These are phyloP conservation scores for Stichopus horrens DNA, from an alignment of 53 echinoderm and acorn worm species.

Conservation along the genomic window DNA sequence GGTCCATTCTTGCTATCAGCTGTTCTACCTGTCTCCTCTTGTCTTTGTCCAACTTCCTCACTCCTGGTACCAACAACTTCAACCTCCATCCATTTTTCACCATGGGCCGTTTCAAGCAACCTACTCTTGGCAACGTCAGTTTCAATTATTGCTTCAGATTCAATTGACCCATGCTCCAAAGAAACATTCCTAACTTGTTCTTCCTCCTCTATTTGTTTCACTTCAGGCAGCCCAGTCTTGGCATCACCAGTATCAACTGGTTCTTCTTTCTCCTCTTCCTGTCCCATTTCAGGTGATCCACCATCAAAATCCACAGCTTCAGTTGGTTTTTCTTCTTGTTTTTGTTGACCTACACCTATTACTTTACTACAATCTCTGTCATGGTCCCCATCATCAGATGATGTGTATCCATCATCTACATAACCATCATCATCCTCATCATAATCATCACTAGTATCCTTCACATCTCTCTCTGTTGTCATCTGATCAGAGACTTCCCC, in stretches of 20 bases:
- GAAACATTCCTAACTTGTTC: too few relatives aligned
- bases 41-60: not conserved
- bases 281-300: too few relatives aligned
- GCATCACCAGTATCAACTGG: too few relatives aligned
- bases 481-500: not conserved
- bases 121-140: too few relatives aligned
- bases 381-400: slow-evolving; percentile 20
- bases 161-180: too few relatives aligned
- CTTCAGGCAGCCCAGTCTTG: too few relatives aligned
- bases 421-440: not conserved
- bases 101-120: too few relatives aligned
- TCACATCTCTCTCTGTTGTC: not conserved
- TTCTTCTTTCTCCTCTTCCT: too few relatives aligned
- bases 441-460: not conserved
- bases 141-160: not conserved
- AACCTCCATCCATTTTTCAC: too few relatives aligned
- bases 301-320: not conserved
- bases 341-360: not conserved
- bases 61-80: too few relatives aligned
- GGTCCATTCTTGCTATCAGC: not conserved
- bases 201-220: too few relatives aligned
- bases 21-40: not conserved
- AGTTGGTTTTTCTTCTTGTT: not conserved
- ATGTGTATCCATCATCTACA: slow-evolving; percentile 42
- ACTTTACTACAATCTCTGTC: not conserved